Evolutionary conservation across 2,113 vertebrate species (phyloP), one percentile per base, ranked within the genome.

Genomic region (Numenius arquata): DNA sequence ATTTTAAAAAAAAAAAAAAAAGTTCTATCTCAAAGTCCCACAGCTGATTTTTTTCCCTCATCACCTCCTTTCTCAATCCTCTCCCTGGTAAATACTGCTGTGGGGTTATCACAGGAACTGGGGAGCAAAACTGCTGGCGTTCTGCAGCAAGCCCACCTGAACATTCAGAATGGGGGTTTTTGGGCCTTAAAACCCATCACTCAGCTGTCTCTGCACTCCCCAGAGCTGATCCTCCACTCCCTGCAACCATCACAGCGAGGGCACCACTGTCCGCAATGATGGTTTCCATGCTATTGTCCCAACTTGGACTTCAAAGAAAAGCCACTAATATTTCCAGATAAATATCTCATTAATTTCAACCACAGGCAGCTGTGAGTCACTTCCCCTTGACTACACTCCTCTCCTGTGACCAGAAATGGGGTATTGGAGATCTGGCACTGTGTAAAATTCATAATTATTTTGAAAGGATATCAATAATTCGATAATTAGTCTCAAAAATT

Each of bases 281-380:
- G 62, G 50, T 72, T 79, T 62, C 80, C 59, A 9, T 29, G 50
- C 45, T 62, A 36, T 53, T 71, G n/a, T 87, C 88, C 83, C 17
- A 5, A 78, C 22, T 81, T 1, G 2, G 75, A 72, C 90, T 85
- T 84, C 45, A 89, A 84, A 93, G 86, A 72, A 74, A 89, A 91
- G 77, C 59, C 76, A 87, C 48, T 43, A 86, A 58, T 71, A 82
- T 80, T 92, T 92, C 66, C 77, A 79, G 78, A 95, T 91, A 93
- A 94, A 66, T 66, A 85, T 43, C 89, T 93, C 80, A 92, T 96
- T 93, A 91, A 92, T 89, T 96, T 92, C 66, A 85, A 80, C 84
- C 77, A 83, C 91, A 91, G 74, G 84, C 95, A 93, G 74, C 79
- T 4, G 1, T 96, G 96, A 97, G 84, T 97, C 92, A 95, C 74